Base-by-base conservation (phyloP, 1,140 invertebrate species). In the Lepidurus packardi region DNA sequence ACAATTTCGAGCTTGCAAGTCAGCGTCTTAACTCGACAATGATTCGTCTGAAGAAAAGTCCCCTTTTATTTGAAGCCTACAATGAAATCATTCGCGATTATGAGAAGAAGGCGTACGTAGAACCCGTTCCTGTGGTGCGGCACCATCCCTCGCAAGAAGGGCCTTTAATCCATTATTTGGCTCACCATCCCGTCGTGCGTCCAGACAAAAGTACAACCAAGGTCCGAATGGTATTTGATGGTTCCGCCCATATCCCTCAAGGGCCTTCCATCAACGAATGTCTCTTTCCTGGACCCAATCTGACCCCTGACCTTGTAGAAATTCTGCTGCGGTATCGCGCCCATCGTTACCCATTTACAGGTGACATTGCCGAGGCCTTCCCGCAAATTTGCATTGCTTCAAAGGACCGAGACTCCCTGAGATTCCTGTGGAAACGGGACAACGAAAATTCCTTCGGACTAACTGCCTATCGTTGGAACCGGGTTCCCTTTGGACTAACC, bases 401-500 rank as follows among this genome's bases (percentile, higher is more conserved):
- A 8, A 10, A 73, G 0, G 21, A 73, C 73, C 21, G 11, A 73
- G 21, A 73, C 21, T 7, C 34, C 9, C 1, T 73, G 21, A 7
- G 73, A 13, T 73, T 73, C 10, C 1, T 73, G 34, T 73, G 73
- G 73, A 11, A 24, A 21, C 8, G 11, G 9, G 34, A 73, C 11
- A 21, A 73, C 11, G 9, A 73, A 11, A 1, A 73, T 0, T 25
- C 73, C 21, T 21, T 10, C 7, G 34, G 8, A 11, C 9, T 73
- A 9, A 73, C 1, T 24, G 73, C 21, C 8, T 73, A 73, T 11
- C 8, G 73, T 1, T 73, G 73, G 73, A 73, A 73, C 8, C 73
- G 73, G 73, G 73, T 73, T 8, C 73, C 73, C 11, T 73, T 73
- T 11, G 73, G 73, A 10, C 73, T 73, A 73, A 24, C 73, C 11